Evolutionary conservation across 2,113 vertebrate genomes (phyloP), one percentile per base, ranked within the genome.

Genomic region (Rhombomys opimus): DNA sequence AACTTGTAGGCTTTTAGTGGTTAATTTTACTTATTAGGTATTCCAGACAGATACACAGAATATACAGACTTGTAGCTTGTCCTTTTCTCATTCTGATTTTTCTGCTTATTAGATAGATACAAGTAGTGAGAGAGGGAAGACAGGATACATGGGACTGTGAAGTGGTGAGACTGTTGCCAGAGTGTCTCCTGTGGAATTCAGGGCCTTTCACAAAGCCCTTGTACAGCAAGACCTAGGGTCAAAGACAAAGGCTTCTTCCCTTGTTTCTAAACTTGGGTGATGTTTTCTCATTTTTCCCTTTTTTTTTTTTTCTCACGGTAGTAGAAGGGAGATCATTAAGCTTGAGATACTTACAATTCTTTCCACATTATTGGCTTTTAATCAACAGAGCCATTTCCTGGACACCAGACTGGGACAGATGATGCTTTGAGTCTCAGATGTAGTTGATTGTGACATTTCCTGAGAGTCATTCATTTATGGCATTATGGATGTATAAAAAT

Each of bases 401-500:
- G 18, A 35, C 8, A 27, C 70, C 20, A 30, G 77, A 35, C 52
- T 67, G 20, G 57, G 17, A 38, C 30, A 63, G 1, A 13, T 25
- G 11, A 30, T 12, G 25, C 59, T 70, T 18, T 25, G 67, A n/a
- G 32, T 57, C 35, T 13, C 35, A 70, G n/a, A 41, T n/a, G 1
- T n/a, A 54, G 23, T 57, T 61, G 0, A 2, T 2, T 3, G 1
- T 57, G 85, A 1, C 2, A 0, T 46, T 73, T 38, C 0, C 0
- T 35, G 17, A 57, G 30, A 50, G 12, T 73, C 52, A 32, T 1
- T 67, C 50, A 20, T 91, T 13, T 61, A 25, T n/a, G 6, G 68
- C 11, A 18, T 25, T 25, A 15, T 46, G 82, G 75, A 54, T 68
- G 0, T 20, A 3, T 59, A n/a, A 90, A 90, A 50, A 27, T 70